Evolutionary conservation across 2,797 vertebrate genomes (phyloP).

Genomic region (Periparus ater): DNA sequence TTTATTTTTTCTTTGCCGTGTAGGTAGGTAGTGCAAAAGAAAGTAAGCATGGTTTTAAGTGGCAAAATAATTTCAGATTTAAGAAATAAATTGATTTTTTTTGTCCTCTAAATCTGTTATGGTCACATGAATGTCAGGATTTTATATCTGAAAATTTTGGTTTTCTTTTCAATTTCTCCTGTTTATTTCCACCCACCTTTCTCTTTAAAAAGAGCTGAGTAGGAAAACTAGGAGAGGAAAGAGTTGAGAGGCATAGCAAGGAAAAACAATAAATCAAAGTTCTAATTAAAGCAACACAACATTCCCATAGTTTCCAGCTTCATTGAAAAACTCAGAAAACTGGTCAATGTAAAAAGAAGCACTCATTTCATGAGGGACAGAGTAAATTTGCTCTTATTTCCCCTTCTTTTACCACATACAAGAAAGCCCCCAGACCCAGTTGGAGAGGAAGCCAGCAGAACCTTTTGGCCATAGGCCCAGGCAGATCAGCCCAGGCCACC

Average conservation of each 20-base stretch:
- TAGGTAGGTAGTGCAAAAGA: background rate
- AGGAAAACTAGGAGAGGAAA: background rate
- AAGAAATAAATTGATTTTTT: background rate
- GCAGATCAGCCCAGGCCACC: background rate
- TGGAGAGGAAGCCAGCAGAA: background rate
- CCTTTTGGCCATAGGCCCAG: accelerated
- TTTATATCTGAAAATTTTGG: background rate
- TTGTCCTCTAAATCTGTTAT: background rate
- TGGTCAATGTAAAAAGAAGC: background rate
- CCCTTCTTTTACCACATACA: background rate
- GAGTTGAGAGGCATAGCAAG: background rate
- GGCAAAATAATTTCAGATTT: background rate
- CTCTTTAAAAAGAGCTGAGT: background rate
- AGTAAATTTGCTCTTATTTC: background rate
- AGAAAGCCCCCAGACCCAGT: background rate
- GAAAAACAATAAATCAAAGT: background rate
- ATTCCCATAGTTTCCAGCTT: background rate
- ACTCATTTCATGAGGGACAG: background rate
- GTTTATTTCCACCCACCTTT: background rate
- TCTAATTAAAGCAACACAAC: background rate
- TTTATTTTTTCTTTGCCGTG: background rate
- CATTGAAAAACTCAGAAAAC: background rate
- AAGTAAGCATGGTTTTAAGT: background rate
- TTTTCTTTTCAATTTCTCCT: background rate
- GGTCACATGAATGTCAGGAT: background rate